phyloP scores from a whole-genome alignment of 2,888 invertebrate genomes.

The Blera fallax region DNA sequence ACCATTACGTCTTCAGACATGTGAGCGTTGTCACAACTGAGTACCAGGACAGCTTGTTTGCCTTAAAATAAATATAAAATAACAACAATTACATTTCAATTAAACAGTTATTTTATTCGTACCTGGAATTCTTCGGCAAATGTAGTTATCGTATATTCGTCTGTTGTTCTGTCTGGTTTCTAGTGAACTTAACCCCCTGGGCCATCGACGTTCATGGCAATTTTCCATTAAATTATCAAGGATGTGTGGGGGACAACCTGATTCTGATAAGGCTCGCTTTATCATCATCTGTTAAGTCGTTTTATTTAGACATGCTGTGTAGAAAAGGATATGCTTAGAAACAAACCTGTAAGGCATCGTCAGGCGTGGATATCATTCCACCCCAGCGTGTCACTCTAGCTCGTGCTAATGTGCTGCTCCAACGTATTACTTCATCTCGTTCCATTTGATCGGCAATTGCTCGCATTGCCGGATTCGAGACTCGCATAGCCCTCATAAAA shows the following conservation, averaged over 20 bases:
- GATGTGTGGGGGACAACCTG: conserved; percentile 96
- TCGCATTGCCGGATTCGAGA: conserved; percentile 95
- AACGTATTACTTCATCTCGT: conserved; percentile 94
- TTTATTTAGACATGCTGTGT: not conserved
- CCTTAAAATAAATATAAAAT: conserved; percentile 84
- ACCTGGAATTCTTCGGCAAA: conserved; percentile 96
- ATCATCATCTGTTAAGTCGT: conserved; percentile 90
- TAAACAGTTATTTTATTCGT: not conserved
- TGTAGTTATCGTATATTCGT: conserved; percentile 94
- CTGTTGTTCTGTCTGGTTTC: conserved; percentile 97
- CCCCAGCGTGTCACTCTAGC: conserved; percentile 98
- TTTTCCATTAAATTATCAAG: conserved; percentile 98
- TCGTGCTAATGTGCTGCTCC: conserved; percentile 91
- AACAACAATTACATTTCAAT: not conserved
- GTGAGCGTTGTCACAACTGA: conserved; percentile 96
- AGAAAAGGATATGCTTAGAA: not conserved
- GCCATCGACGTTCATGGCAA: conserved; percentile 98
- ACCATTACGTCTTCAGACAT: conserved; percentile 98
- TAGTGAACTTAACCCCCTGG: conserved; percentile 93
- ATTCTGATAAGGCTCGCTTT: conserved; percentile 94
- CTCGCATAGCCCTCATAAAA: conserved; percentile 95
- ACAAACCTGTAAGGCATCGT: conserved; percentile 92
- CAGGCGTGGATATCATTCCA: conserved; percentile 99
- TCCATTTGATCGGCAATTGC: conserved; percentile 97
- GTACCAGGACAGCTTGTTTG: conserved; percentile 96